Conservation (phyloP, 2,888 invertebrate species). For the Rhyacophila evoluta region DNA sequence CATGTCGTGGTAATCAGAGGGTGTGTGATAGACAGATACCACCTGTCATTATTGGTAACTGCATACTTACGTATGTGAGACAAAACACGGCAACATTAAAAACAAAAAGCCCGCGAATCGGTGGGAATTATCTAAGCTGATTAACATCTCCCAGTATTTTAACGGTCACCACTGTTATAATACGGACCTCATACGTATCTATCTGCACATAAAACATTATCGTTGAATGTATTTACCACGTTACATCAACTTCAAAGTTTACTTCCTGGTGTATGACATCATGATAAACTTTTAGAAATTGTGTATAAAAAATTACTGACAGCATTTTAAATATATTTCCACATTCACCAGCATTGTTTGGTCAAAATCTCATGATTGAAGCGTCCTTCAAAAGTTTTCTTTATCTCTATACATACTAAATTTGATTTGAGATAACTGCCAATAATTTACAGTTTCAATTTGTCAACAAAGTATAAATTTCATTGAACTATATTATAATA, state of each 20-base stretch:
- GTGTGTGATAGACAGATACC: not conserved
- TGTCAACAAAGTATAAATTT: no score
- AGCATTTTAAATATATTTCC: no score
- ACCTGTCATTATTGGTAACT: not conserved
- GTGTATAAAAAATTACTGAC: no score
- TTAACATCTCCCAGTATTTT: conserved; percentile 17
- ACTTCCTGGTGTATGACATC: not conserved
- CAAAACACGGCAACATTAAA: conserved; percentile 17
- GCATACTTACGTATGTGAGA: not conserved
- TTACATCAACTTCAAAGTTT: not conserved
- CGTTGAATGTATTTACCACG: not conserved
- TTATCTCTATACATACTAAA: no score
- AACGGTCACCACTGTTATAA: conserved; percentile 22
- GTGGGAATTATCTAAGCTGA: conserved; percentile 24
- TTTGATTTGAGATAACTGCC: no score
- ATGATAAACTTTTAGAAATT: no score
- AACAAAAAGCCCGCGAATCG: conserved; percentile 22
- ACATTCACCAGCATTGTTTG: no score
- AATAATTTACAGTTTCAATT: no score
- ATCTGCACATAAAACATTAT: not conserved
- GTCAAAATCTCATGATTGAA: no score
- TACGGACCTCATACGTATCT: not conserved
- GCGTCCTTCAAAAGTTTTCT: no score
- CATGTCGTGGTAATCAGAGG: not conserved
- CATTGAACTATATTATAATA: no score